Evolutionary conservation across 1,140 invertebrate genomes (phyloP), one percentile per base, ranked within the genome.

Genomic region (silkworm (Bombyx mori)): DNA sequence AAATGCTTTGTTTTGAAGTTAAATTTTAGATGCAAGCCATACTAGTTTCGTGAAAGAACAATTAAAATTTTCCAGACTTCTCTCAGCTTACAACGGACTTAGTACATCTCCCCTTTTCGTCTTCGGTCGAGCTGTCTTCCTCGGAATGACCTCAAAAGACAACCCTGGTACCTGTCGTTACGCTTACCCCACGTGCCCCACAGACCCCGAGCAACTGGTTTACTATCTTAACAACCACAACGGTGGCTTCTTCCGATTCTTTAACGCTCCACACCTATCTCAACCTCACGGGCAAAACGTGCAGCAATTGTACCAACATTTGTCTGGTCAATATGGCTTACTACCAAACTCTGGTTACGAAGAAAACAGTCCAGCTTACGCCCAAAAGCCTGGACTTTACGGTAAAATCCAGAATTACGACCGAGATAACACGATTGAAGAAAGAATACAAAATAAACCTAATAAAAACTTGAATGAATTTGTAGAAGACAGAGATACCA

Each of bases 171-270:
- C 88, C 42, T 95, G 94, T 69, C 88, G 90, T 7, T 84, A 86
- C 50, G 91, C 92, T 3, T 96, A 94, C 64, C 90, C 92, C 0
- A 89, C 89, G 42, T 96, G 95, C 66, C 95, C 95, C 0, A 90
- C 90, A 60, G 92, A 94, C 71, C 86, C 92, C 42, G 90, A 93
- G 59, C 89, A 91, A 68, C 86, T 95, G 8, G 89, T 95, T 43
- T 86, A 94, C 73, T 96, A 96, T 75, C 86, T 96, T 51, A 96
- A 96, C 82, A 96, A 95, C 80, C 91, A 96, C 73, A 94, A 95
- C 58, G 94, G 95, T 47, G 95, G 94, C 8, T 94, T 95, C 75
- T 96, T 95, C 75, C 90, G 93, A 56, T 94, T 93, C 69, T 95
- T 96, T 72, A 91, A 90, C 58, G 88, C 89, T 35, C 73, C 83